phyloP scores from a whole-genome alignment of 2,797 vertebrate species.

The Rousettus madagascariensis region DNA sequence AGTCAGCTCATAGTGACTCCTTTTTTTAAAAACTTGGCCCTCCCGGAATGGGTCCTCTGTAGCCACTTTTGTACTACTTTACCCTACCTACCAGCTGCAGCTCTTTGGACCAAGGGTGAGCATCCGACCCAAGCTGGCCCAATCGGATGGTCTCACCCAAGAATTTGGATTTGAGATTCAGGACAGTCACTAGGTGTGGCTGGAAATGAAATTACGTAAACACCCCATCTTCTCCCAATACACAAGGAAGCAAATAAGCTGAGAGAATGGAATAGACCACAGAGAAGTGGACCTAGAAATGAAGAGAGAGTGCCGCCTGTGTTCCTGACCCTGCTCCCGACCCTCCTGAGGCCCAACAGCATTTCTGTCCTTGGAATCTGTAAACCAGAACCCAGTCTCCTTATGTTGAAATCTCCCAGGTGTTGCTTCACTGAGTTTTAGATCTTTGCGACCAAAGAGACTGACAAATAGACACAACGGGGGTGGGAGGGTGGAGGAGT shows the following conservation, averaged over 20 bases:
- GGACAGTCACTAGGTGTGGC: not conserved
- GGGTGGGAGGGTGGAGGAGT: not conserved
- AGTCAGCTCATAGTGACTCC: not conserved
- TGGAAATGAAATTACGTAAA: not conserved
- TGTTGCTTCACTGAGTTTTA: not conserved
- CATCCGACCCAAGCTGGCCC: not conserved
- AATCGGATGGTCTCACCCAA: not conserved
- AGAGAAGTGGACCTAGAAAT: not conserved
- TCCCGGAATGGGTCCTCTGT: not conserved
- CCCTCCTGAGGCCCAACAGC: not conserved
- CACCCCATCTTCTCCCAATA: not conserved
- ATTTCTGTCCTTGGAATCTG: not conserved
- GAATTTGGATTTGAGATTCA: constrained; percentile 38
- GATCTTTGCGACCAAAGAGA: constrained; percentile 7
- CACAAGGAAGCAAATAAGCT: not conserved
- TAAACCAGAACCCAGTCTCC: not conserved
- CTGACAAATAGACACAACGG: not conserved
- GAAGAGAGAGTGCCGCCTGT: not conserved
- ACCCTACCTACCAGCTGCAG: not conserved
- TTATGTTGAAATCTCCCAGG: not conserved
- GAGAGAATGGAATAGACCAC: not conserved
- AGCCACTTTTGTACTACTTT: not conserved
- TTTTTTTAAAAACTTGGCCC: not conserved
- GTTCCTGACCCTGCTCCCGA: not conserved
- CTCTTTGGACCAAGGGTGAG: not conserved